These are phyloP conservation scores for Macrostomum lignano DNA, from an alignment of 1,140 invertebrate genomes.

Conservation along the genomic window DNA sequence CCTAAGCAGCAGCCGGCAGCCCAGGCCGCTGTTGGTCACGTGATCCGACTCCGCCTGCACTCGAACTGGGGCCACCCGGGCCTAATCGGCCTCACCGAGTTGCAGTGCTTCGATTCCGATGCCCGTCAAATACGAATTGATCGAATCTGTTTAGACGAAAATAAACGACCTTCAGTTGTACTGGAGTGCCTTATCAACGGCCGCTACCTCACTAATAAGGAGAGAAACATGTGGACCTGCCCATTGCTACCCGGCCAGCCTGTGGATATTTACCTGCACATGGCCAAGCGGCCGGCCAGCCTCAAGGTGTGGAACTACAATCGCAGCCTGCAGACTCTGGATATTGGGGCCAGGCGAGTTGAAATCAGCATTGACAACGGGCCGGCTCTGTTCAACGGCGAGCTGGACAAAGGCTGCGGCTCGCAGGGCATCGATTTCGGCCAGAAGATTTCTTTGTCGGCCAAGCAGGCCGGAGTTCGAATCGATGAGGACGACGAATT, in stretches of 20 bases:
- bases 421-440: too few species aligned
- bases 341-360: slow-evolving; percentile 22
- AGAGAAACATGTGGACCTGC: slow-evolving; percentile 21
- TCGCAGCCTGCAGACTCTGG: slow-evolving; percentile 16
- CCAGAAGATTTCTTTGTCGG: too few species aligned
- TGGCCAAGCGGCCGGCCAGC: too few species aligned
- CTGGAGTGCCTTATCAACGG: slow-evolving; percentile 1
- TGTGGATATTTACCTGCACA: slow-evolving; percentile 11
- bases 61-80: slow-evolving; percentile 19
- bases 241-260: slow-evolving; percentile 9
- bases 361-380: too few species aligned
- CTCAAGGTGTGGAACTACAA: slow-evolving; percentile 23
- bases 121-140: too few species aligned
- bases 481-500: too few species aligned
- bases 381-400: too few species aligned
- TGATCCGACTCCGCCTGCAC: too few species aligned
- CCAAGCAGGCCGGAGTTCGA: too few species aligned
- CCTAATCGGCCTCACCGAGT: slow-evolving; percentile 17
- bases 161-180: slow-evolving; percentile 5
- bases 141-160: slow-evolving; percentile 10
- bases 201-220: slow-evolving; percentile 16
- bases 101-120: slow-evolving; percentile 15
- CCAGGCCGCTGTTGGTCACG: too few species aligned
- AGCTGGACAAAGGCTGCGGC: too few species aligned
- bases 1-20: too few species aligned